Percentiles rank a stretch among this genome's conserved stretches.
phyloP scores from a whole-genome alignment of 2,797 vertebrate species.

The Hyperoplus immaculatus region DNA sequence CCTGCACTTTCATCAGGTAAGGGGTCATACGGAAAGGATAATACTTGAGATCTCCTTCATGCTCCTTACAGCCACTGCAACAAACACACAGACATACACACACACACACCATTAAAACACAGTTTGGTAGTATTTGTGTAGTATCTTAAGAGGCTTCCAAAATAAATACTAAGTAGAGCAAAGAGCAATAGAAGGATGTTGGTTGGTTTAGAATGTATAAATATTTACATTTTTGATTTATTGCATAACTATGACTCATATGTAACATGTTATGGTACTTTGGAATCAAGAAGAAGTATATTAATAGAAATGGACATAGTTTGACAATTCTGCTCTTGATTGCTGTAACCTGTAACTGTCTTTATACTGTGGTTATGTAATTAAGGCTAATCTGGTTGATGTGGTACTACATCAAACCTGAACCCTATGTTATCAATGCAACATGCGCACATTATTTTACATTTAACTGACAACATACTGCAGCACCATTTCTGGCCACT shows the following conservation, averaged over 20 bases:
- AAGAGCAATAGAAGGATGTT: no score
- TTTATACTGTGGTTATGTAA: background rate
- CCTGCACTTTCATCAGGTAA: constrained; percentile 94
- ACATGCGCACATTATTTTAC: background rate
- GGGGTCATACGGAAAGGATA: constrained; percentile 97
- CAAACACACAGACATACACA: constrained; percentile 8
- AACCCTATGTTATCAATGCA: background rate
- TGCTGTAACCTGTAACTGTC: background rate
- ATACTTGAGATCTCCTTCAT: constrained; percentile 87
- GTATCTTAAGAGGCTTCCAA: background rate
- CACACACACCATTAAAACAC: background rate
- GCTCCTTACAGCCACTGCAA: constrained; percentile 89
- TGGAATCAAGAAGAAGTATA: background rate
- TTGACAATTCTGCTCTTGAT: background rate
- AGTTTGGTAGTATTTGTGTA: background rate
- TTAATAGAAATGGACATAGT: background rate
- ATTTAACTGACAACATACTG: background rate
- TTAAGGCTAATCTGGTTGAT: background rate
- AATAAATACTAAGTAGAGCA: background rate
- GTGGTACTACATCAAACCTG: background rate
- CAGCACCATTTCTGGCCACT: constrained; percentile 29
- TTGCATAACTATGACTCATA: background rate
- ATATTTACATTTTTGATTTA: background rate
- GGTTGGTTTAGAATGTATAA: no score
- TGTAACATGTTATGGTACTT: no score